These are phyloP conservation scores for Gastrophryne carolinensis DNA, from an alignment of 2,797 vertebrate species.

Conservation along the genomic window DNA sequence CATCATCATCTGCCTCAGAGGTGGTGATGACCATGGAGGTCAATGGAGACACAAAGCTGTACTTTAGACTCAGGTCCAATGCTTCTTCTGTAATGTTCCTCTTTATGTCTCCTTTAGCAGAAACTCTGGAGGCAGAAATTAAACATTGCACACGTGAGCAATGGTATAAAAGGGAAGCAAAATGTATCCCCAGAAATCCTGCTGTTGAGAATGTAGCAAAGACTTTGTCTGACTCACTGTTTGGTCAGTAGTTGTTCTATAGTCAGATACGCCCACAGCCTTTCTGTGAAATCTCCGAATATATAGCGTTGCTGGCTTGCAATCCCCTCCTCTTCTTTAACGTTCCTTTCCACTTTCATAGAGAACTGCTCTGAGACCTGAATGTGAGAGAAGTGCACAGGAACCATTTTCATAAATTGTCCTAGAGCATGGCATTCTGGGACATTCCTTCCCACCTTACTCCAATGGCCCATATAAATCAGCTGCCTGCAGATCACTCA, in stretches of 20 bases:
- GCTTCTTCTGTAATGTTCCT: conserved; percentile 59
- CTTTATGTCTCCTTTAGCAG: conserved; percentile 60
- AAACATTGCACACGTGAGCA: background rate
- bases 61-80: conserved; percentile 70
- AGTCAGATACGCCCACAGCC: conserved; percentile 88
- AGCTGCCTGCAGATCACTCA: no score
- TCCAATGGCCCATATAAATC: no score
- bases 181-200: no score
- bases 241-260: conserved; percentile 83
- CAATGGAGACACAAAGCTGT: conserved; percentile 75
- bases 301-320: conserved; percentile 79
- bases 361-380: conserved; percentile 11
- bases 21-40: conserved; percentile 83
- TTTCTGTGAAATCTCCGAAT: conserved; percentile 86
- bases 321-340: conserved; percentile 64
- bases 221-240: conserved; percentile 71
- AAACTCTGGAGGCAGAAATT: conserved; percentile 60
- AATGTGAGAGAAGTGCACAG: background rate
- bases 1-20: conserved; percentile 59
- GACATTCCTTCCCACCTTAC: no score
- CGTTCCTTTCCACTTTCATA: conserved; percentile 57
- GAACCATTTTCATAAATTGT: background rate
- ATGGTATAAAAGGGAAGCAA: no score
- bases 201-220: background rate
- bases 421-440: no score